phyloP scores from a whole-genome alignment of 2,113 vertebrate genomes.

The Phainopepla nitens region DNA sequence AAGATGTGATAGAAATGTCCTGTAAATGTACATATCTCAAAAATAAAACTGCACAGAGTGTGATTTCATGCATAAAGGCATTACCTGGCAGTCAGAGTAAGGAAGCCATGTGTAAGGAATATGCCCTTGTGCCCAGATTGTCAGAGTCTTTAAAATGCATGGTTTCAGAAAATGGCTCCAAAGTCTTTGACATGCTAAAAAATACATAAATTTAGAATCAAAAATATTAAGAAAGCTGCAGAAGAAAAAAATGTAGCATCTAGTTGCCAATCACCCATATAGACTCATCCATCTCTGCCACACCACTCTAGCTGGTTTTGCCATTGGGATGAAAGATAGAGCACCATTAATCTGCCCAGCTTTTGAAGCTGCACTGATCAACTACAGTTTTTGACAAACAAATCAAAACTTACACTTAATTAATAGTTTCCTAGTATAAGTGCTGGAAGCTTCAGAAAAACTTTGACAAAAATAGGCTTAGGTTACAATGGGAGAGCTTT shows the following conservation, averaged over 20 bases:
- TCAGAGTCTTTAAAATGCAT: not conserved
- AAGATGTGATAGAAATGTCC: not conserved
- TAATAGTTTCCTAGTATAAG: not conserved
- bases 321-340: not conserved
- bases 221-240: not conserved
- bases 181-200: not conserved
- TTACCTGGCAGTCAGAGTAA: not conserved
- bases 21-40: not conserved
- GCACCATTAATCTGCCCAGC: not conserved
- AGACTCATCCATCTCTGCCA: not conserved
- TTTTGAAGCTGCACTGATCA: not conserved
- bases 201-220: not conserved
- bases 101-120: not conserved
- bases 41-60: not conserved
- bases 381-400: not conserved
- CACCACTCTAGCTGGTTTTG: accelerated
- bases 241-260: not conserved
- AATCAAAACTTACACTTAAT: not conserved
- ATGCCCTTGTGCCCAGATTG: not conserved
- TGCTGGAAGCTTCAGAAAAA: not conserved
- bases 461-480: not conserved
- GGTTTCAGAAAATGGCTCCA: not conserved
- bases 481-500: not conserved
- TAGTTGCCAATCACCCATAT: not conserved
- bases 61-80: not conserved